These are phyloP conservation scores for Physeter macrocephalus DNA, from an alignment of 2,113 vertebrate species.

Conservation along the genomic window DNA sequence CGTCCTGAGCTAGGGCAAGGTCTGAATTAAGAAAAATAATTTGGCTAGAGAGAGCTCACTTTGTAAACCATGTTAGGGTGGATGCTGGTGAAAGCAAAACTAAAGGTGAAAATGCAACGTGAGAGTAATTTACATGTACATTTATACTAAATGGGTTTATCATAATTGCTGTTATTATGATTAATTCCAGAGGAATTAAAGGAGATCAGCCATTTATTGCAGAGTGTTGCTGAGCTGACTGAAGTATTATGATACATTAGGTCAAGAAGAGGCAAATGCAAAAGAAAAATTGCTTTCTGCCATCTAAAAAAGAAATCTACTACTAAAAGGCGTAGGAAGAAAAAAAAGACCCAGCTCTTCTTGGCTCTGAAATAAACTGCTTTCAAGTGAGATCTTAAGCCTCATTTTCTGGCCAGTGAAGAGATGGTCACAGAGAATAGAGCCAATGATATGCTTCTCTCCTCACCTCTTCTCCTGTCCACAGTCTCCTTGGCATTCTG, in stretches of 20 bases:
- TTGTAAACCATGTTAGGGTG: constrained; percentile 41
- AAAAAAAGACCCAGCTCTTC: constrained; percentile 56
- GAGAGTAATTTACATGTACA: constrained; percentile 78
- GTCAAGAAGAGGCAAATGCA: constrained; percentile 69
- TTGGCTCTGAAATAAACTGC: constrained; percentile 45
- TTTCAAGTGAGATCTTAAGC: constrained; percentile 53
- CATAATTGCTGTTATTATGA: constrained; percentile 83
- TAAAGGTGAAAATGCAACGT: constrained; percentile 63
- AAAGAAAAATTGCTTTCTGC: constrained; percentile 43
- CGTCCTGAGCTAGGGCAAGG: background rate
- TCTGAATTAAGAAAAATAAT: constrained; percentile 45
- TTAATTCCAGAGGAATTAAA: constrained; percentile 81
- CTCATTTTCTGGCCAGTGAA: background rate
- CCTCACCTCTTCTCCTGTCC: background rate
- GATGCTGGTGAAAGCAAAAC: constrained; percentile 73
- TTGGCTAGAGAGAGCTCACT: constrained; percentile 47
- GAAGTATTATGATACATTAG: constrained; percentile 71
- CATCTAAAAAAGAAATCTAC: constrained; percentile 64
- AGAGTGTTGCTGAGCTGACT: constrained; percentile 46
- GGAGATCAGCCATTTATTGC: constrained; percentile 65
- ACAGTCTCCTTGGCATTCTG: background rate
- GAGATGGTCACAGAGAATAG: background rate
- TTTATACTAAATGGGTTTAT: constrained; percentile 79
- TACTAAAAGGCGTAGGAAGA: background rate
- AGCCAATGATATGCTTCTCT: background rate